Base-by-base conservation (phyloP, 2,113 vertebrate genomes). In the Pelusios castaneus region DNA sequence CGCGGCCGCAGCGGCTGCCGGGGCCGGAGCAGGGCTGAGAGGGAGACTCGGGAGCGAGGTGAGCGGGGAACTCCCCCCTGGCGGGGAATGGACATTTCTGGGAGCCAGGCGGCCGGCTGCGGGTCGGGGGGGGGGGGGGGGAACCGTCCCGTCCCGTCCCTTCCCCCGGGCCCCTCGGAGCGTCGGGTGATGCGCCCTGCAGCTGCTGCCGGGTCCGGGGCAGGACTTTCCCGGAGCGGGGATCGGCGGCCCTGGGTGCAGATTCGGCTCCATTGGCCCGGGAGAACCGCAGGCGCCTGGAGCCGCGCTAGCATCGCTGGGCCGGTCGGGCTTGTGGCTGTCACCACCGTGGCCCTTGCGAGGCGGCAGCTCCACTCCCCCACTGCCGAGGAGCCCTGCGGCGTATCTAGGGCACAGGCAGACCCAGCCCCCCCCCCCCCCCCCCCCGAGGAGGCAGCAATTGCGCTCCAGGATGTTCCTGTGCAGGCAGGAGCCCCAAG, bases 31-130 rank as follows among this genome's bases (percentile, higher is more conserved):
- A 92, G 75, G 87, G 88, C 88, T 63, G 51, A 67, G 91, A 94
- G 87, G 60, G 82, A 94, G 88, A 92, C 82, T 84, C 85, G 89
- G n/a, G 92, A 88, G 89, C 92, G 90, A 88, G 92, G 96, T 96
- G 82, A 96, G 96, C 75, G 75, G 45, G 80, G 92, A 88, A 19
- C 91, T 31, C 45, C 84, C 10, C 9, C 75, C 58, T 60, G 92
- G 51, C 86, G 58, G 47, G 34, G 49, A 63, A 76, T 24, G 80
- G 89, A 95, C 94, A 90, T 94, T 95, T 94, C 45, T 78, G 85
- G 34, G 49, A 2, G 63, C 52, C 7, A 47, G 8, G 52, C 8
- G 56, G 52, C 10, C 5, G 8, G 82, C 38, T 24, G 38, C 3
- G 4, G 8, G 94, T 67, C 31, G n/a, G 38, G 5, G 58, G 34